Evolutionary conservation across 2,888 invertebrate genomes (phyloP), one percentile per base, ranked within the genome.

Genomic region (Julus scanicus): DNA sequence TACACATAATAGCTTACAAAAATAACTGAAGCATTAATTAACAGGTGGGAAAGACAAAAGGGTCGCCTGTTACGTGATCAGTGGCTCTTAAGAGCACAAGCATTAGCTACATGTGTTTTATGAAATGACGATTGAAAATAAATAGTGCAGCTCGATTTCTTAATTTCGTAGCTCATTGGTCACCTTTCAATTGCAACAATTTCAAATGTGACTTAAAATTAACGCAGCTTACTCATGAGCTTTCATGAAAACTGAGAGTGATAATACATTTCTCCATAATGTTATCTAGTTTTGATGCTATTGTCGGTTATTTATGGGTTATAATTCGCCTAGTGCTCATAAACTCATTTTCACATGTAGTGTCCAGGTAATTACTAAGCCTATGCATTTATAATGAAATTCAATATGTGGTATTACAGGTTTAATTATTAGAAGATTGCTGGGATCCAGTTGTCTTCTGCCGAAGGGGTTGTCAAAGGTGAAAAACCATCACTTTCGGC

Each of bases 401-500:
- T 11, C 53, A 29, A 71, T 29, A 4, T 71, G 1, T 71, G n/a
- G 71, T 71, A 4, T 6, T 29, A 20, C 29, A 71, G 71, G 29
- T n/a, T n/a, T n/a, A n/a, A 29, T 29, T 71, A n/a, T 71, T 20
- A 8, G 6, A 3, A 44, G 44, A 29, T 71, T 71, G 29, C 71
- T 63, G 29, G 11, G 29, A 71, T 29, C 71, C 71, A 13, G 39
- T 5, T 86, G 86, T 86, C 86, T 17, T 17, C 53, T 2, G 48
- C 29, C 29, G 86, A 86, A 48, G 86, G 49, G 20, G 17, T 49
- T 37, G 86, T 6, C 3, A 48, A 53, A 29, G 86, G 53, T 2
- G 86, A 86, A 0, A 53, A 49, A 8, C 20, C 15, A 9, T 80
- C 87, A 44, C 88, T 87, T 6, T 87, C 88, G 13, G 88, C 88